Evolutionary conservation across 2,888 invertebrate genomes (phyloP).

Genomic region (Drosophila mulleri): DNA sequence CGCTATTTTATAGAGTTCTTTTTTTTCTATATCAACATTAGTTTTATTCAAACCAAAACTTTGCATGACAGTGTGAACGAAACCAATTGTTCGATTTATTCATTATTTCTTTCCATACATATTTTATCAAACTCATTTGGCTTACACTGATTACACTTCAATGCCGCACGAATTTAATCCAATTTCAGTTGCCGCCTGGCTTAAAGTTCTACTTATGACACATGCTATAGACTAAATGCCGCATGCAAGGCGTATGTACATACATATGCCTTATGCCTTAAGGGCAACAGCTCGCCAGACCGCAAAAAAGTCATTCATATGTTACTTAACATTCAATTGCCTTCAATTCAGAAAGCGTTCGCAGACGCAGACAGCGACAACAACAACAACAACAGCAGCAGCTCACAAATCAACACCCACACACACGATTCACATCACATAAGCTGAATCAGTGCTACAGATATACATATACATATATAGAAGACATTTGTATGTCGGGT

Average conservation of each 20-base stretch:
- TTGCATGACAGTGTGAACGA: background rate
- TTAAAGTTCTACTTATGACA: constrained; percentile 51
- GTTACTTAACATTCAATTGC: constrained; percentile 75
- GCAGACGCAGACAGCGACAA: constrained; percentile 8
- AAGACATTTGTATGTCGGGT: constrained; percentile 9
- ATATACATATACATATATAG: constrained; percentile 1
- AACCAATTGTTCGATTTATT: background rate
- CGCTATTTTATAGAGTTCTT: too few relatives aligned
- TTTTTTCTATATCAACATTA: too few relatives aligned
- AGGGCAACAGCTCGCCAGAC: constrained; percentile 30
- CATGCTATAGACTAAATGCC: constrained; percentile 27
- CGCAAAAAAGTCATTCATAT: constrained; percentile 62
- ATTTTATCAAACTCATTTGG: constrained; percentile 41
- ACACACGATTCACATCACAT: constrained; percentile 44
- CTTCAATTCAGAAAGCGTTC: constrained; percentile 45
- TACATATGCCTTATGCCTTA: constrained; percentile 7
- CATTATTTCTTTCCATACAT: background rate
- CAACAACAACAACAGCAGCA: constrained; percentile 38
- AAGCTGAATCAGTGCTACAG: constrained; percentile 28
- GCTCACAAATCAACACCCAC: constrained; percentile 76
- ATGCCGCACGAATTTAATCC: constrained; percentile 62
- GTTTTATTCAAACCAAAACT: background rate
- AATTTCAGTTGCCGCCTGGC: constrained; percentile 40
- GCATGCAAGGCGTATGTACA: background rate
- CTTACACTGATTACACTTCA: constrained; percentile 69